Base-by-base conservation (phyloP, 2,113 vertebrate genomes). In the Heterotilapia buettikoferi region DNA sequence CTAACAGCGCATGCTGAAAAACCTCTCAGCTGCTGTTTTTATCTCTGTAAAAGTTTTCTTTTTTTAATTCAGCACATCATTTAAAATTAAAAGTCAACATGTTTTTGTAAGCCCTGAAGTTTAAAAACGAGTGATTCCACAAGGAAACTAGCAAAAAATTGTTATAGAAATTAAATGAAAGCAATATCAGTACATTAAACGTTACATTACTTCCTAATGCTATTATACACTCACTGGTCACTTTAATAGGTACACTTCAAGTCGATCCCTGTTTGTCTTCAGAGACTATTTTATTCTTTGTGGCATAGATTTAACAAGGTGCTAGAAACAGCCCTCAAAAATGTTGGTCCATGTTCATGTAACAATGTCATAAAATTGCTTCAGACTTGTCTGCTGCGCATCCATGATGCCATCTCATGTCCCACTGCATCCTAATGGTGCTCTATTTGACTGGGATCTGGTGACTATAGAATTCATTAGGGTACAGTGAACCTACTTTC, bases 241-340 rank as follows among this genome's bases (percentile, higher is more conserved):
- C 6, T 73, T 76, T 76, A 76, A 47, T 76, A 47, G 9, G 66
- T 71, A 24, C 2, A 0, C 38, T 66, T 66, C 6, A 66, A 38
- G 61, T 66, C 4, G 2, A 66, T 38, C 61, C 19, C 61, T 21
- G 61, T 76, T 76, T 76, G 9, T 0, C 40, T 47, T 47, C 9
- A 76, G 14, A 47, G 24, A 26, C 47, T 6, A 10, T 7, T 76
- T 47, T 18, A 29, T 7, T 29, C 43, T 47, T 47, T 0, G 6
- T 18, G 16, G 16, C 50, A 52, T 4, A 19, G 50, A n/a, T 53
- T 53, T n/a, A 52, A 52, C 18, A 52, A 52, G 50, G 18, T 53
- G 19, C 19, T 21, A 9, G 7, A n/a, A 53, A 53, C 9, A 21
- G 4, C 18, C 19, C 52, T 21, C 52, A 10, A 9, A 53, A 5